These are phyloP conservation scores for Drosophila maculinotata DNA, from an alignment of 2,888 invertebrate genomes.

Conservation along the genomic window DNA sequence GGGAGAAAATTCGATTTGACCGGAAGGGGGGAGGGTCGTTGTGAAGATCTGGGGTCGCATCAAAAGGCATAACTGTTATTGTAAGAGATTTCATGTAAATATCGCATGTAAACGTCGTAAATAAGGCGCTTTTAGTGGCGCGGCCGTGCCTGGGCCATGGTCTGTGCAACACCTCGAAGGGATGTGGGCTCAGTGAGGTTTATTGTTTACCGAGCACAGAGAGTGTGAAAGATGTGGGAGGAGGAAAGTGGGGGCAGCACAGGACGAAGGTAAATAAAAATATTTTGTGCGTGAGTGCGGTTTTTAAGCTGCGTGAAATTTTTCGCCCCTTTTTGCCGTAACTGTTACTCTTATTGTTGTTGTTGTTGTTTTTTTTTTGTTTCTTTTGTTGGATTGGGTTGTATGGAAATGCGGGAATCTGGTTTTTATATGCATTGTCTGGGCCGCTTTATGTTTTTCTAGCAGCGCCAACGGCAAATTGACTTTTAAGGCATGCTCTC, in stretches of 20 bases:
- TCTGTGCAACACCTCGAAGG: constrained; percentile 20
- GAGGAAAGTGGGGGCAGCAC: constrained; percentile 4
- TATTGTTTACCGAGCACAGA: constrained; percentile 70
- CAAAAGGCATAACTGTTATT: constrained; percentile 77
- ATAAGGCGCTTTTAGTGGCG: constrained; percentile 75
- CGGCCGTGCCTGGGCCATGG: constrained; percentile 25
- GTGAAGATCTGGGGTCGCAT: constrained; percentile 53
- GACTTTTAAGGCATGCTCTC: constrained; percentile 67
- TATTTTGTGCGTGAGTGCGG: constrained; percentile 81
- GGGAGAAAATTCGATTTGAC: constrained; percentile 10
- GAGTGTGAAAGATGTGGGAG: constrained; percentile 5
- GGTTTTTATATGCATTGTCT: constrained; percentile 70
- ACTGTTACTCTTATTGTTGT: constrained; percentile 34
- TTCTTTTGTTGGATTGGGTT: constrained; percentile 31
- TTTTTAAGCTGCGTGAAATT: constrained; percentile 80
- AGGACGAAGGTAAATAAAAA: constrained; percentile 73
- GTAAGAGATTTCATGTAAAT: constrained; percentile 80
- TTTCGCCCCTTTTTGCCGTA: constrained; percentile 54
- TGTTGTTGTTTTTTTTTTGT: constrained; percentile 27
- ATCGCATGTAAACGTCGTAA: constrained; percentile 78
- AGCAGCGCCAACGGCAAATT: constrained; percentile 75
- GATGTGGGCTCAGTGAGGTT: constrained; percentile 44
- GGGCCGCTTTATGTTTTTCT: constrained; percentile 66
- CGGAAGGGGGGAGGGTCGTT: constrained; percentile 12
- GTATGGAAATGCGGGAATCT: constrained; percentile 73